Percentiles rank a stretch among this genome's conserved stretches.
Conservation (phyloP, 1,140 invertebrate species). For the Drosophila sturtevanti region DNA sequence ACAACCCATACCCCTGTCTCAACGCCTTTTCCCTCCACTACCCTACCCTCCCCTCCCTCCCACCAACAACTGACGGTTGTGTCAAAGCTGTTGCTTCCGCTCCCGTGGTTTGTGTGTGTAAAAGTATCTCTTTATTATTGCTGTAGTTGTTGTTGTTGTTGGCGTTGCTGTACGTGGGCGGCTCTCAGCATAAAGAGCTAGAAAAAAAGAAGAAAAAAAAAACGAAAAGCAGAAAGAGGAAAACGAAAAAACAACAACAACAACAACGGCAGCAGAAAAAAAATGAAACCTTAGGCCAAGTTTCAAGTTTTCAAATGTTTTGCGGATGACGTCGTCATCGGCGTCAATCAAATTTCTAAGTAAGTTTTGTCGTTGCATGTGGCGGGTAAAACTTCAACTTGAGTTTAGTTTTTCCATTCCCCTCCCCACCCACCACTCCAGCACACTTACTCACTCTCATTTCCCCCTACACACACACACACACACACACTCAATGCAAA, state of each 20-base stretch:
- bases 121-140: slow-evolving; percentile 59
- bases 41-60: too few species aligned
- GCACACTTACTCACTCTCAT: not conserved
- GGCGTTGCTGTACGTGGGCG: slow-evolving; percentile 61
- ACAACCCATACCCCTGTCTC: slow-evolving; percentile 10
- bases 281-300: slow-evolving; percentile 54
- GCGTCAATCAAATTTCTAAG: slow-evolving; percentile 64
- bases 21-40: slow-evolving; percentile 5
- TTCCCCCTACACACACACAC: not conserved
- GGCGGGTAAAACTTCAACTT: slow-evolving; percentile 22
- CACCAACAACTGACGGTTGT: slow-evolving; percentile 15
- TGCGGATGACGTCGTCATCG: slow-evolving; percentile 67
- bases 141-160: slow-evolving; percentile 37
- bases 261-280: not conserved
- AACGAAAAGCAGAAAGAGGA: slow-evolving; percentile 1
- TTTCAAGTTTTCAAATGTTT: slow-evolving; percentile 71
- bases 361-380: slow-evolving; percentile 58
- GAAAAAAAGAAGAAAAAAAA: not conserved
- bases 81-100: slow-evolving; percentile 74
- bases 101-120: slow-evolving; percentile 59
- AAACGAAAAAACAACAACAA: not conserved
- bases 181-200: slow-evolving; percentile 47
- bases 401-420: slow-evolving; percentile 15
- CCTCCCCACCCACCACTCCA: not conserved
- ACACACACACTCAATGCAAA: slow-evolving; percentile 45